A percentile compares a stretch with the other conserved stretches of the same genome.
Evolutionary conservation across 1,140 invertebrate species (phyloP).

Genomic region (Drosophila kohkoa): DNA sequence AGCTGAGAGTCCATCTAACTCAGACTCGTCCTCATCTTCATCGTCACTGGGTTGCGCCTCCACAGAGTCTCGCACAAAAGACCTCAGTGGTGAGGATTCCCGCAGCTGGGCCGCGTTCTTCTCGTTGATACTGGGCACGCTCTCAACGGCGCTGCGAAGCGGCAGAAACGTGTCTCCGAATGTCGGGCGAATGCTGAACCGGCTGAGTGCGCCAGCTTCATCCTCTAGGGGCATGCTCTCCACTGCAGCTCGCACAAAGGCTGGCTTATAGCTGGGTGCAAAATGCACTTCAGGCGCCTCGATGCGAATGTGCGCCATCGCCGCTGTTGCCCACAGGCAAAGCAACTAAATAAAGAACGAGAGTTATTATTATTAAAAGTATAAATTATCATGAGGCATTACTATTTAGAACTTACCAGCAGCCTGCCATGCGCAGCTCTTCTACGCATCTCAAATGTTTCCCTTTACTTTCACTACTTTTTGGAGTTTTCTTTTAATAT

Average conservation of each 20-base stretch:
- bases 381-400: too few species aligned
- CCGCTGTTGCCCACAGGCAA: constrained; percentile 26
- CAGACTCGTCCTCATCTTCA: constrained; percentile 42
- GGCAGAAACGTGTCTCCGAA: constrained; percentile 85
- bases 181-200: constrained; percentile 54
- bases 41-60: constrained; percentile 86
- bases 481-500: not conserved
- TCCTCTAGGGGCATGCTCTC: constrained; percentile 85
- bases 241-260: constrained; percentile 86
- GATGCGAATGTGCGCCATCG: constrained; percentile 66
- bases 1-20: not conserved
- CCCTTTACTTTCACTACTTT: not conserved
- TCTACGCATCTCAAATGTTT: constrained; percentile 52
- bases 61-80: constrained; percentile 87
- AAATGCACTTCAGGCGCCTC: constrained; percentile 71
- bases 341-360: constrained; percentile 37
- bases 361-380: not conserved
- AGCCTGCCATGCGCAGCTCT: constrained; percentile 38
- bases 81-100: constrained; percentile 49
- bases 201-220: constrained; percentile 50
- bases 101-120: constrained; percentile 38
- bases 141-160: constrained; percentile 87
- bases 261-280: constrained; percentile 59
- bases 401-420: constrained; percentile 55
- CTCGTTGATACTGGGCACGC: constrained; percentile 84